A percentile compares a stretch with the other conserved stretches of the same genome.
Evolutionary conservation across 2,888 invertebrate genomes (phyloP).

Genomic region (Nudaria mundana): DNA sequence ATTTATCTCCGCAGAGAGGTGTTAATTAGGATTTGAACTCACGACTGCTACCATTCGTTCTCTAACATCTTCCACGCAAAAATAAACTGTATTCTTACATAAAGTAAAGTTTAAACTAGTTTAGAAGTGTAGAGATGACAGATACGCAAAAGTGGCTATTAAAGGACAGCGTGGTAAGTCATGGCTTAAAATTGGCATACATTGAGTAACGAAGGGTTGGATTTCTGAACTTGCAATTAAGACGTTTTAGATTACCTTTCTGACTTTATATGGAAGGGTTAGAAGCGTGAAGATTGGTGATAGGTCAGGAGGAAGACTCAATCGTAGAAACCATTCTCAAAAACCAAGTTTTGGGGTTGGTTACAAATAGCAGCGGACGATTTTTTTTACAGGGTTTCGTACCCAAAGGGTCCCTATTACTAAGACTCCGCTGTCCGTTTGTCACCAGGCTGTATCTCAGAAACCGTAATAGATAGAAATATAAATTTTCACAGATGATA

Average conservation of each 20-base stretch:
- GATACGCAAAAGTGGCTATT: conserved; percentile 72
- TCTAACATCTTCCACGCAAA: conserved; percentile 20
- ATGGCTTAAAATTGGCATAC: conserved; percentile 73
- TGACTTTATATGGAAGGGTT: conserved; percentile 26
- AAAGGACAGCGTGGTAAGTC: conserved; percentile 65
- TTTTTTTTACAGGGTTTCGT: too few species aligned
- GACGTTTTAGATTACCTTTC: conserved; percentile 42
- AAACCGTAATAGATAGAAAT: too few species aligned
- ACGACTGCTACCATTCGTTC: conserved; percentile 68
- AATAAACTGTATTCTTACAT: conserved; percentile 24
- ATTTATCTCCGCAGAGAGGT: conserved; percentile 75
- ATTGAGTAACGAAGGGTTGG: conserved; percentile 57
- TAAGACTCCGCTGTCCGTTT: too few species aligned
- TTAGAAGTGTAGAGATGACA: conserved; percentile 46
- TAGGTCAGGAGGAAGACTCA: neutral
- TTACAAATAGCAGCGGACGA: too few species aligned
- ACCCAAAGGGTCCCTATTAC: too few species aligned
- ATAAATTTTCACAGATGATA: too few species aligned
- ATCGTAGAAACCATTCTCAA: too few species aligned
- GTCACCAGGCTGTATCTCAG: too few species aligned
- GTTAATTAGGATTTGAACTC: conserved; percentile 78
- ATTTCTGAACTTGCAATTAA: conserved; percentile 58
- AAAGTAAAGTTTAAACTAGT: conserved; percentile 32
- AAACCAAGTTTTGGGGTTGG: too few species aligned
- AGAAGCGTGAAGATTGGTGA: conserved; percentile 20